Evolutionary conservation across 2,888 invertebrate species (phyloP).

Genomic region (Tiliacea aurago): DNA sequence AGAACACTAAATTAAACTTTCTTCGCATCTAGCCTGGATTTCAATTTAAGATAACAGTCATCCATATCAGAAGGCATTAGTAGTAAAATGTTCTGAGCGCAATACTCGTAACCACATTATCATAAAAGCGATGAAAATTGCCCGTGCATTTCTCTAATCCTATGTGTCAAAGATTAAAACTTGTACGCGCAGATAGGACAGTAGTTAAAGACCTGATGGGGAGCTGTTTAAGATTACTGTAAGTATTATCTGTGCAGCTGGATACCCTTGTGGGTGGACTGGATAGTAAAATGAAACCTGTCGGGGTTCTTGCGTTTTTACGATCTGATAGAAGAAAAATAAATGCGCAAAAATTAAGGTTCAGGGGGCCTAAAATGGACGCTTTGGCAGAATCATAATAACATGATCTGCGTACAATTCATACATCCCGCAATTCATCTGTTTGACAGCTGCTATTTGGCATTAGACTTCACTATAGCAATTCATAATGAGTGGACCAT

Average conservation of each 20-base stretch:
- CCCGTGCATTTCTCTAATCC: conserved; percentile 81
- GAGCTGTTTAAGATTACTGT: conserved; percentile 41
- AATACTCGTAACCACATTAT: conserved; percentile 83
- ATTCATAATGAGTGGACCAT: too few species aligned
- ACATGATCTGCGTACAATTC: too few species aligned
- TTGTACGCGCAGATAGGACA: conserved; percentile 48
- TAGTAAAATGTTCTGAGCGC: conserved; percentile 76
- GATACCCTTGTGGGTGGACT: conserved; percentile 25
- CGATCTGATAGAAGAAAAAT: background rate
- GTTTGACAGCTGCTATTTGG: too few species aligned
- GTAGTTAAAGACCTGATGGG: conserved; percentile 42
- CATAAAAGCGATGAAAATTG: conserved; percentile 84
- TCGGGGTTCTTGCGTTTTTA: background rate
- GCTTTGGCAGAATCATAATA: too few species aligned
- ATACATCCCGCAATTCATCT: too few species aligned
- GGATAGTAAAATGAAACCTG: conserved; percentile 14
- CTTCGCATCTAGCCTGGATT: conserved; percentile 60
- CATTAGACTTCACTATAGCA: too few species aligned
- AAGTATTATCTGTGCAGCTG: conserved; percentile 27
- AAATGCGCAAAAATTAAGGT: background rate
- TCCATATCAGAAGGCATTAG: conserved; percentile 74
- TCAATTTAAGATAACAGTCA: conserved; percentile 78
- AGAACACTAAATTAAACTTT: conserved; percentile 61
- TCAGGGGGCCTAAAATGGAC: too few species aligned
- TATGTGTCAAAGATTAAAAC: conserved; percentile 74